A percentile compares a stretch with the other conserved stretches of the same genome.
Evolutionary conservation across 1,140 invertebrate genomes (phyloP).

Genomic region (Leptonema lineaticorne): DNA sequence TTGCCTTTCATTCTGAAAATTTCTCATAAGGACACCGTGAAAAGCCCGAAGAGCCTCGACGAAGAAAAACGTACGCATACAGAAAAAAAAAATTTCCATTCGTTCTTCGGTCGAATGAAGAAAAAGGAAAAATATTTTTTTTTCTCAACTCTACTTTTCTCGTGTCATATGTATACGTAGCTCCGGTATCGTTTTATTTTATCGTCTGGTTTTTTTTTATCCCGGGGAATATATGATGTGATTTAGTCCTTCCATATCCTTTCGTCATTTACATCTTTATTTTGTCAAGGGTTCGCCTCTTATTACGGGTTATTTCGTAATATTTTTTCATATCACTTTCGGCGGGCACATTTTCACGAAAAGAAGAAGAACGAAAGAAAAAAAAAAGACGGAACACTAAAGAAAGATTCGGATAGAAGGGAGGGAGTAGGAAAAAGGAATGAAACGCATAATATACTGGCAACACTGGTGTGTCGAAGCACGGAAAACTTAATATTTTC

Average conservation of each 20-base stretch:
- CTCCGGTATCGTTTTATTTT: constrained; percentile 22
- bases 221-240: constrained; percentile 20
- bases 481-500: constrained; percentile 11
- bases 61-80: not conserved
- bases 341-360: constrained; percentile 2
- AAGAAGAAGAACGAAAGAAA: not conserved
- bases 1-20: constrained; percentile 20
- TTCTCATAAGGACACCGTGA: constrained; percentile 4
- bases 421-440: not conserved
- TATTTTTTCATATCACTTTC: constrained; percentile 14
- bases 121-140: no score
- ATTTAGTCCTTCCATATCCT: constrained; percentile 21
- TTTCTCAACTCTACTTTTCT: not conserved
- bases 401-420: not conserved
- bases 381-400: no score
- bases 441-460: constrained; percentile 11
- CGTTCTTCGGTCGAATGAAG: not conserved
- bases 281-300: constrained; percentile 24
- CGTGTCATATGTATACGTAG: not conserved
- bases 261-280: constrained; percentile 29
- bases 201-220: constrained; percentile 24
- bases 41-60: not conserved
- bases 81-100: not conserved
- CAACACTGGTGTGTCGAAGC: not conserved
- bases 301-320: constrained; percentile 20